Conservation (phyloP, 2,888 invertebrate genomes). For the Hetaerina titia region DNA sequence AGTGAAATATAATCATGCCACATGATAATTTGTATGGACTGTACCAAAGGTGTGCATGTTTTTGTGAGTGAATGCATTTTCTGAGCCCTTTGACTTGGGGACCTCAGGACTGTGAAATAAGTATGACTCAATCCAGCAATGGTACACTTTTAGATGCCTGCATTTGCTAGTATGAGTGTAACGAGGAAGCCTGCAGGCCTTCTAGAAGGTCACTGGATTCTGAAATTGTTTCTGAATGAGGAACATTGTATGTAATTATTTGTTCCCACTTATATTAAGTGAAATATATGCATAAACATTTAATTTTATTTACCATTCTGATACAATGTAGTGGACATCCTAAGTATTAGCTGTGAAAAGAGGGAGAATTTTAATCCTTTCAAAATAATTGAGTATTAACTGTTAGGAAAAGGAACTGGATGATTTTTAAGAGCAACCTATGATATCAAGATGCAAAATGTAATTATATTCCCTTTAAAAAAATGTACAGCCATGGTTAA, state of each 20-base stretch:
- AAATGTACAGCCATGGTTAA: not conserved
- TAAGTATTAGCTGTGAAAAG: not conserved
- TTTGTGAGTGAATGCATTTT: not conserved
- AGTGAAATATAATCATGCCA: not conserved
- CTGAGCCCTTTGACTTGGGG: not conserved
- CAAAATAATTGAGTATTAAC: not conserved
- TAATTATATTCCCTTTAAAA: not conserved
- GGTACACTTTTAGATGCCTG: not conserved
- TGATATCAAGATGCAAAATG: not conserved
- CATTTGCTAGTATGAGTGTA: not conserved
- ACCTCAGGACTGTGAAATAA: not conserved
- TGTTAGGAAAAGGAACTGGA: not conserved
- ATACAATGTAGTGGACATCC: not conserved
- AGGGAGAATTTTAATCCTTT: not conserved
- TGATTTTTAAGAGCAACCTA: not conserved
- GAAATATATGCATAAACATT: not conserved
- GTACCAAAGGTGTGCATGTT: not conserved
- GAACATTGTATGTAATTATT: not conserved
- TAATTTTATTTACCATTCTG: not conserved
- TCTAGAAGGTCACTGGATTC: not conserved
- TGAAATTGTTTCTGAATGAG: not conserved
- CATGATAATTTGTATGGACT: not conserved
- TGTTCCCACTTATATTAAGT: slow-evolving; percentile 26
- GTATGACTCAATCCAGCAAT: not conserved
- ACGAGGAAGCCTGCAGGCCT: not conserved